Evolutionary conservation across 2,797 vertebrate genomes (phyloP), one percentile per base, ranked within the genome.

Genomic region (Leuciscus waleckii): DNA sequence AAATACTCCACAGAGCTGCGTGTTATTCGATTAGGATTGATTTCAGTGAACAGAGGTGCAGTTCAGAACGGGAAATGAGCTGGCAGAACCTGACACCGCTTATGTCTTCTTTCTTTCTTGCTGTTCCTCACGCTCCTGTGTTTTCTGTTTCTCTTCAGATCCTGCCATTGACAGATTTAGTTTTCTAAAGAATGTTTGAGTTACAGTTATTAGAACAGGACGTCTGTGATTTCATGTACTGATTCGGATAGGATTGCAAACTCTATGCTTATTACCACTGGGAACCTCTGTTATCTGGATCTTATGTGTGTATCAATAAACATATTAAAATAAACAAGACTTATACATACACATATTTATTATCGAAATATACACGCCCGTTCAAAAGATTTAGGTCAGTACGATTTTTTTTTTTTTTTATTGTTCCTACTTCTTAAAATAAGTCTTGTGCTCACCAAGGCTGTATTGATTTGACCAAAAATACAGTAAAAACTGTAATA

Each of bases 81-180:
- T 68, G 81, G 87, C 73, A 82, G 49, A 90, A 90, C 69, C 77
- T 32, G 77, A 90, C 75, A 79, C 88, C 43, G 46, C 29, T 75
- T 46, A 11, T 39, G 19, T 77, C 19, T 79, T 70, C 49, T 61
- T 76, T 77, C 37, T 51, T 58, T 58, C 54, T 43, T 41, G 74
- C 79, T 85, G 46, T 43, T 86, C 54, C 29, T 83, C 43, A 49
- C 19, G 17, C 80, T 79, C 41, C 37, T 61, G 10, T 51, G 7
- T 39, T 26, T 23, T 54, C 32, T 73, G 21, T 49, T 67, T 8
- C 75, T 41, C 49, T 76, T 68, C 1, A 4, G 32, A 68, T 43
- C 56, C 26, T 65, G 61, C 26, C 61, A 17, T 61, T 32, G 23
- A 26, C 39, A 32, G 11, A n/a, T 58, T 58, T 58, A 58, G 51